Conservation (phyloP, 2,797 vertebrate genomes). For the Myotis findleyi region DNA sequence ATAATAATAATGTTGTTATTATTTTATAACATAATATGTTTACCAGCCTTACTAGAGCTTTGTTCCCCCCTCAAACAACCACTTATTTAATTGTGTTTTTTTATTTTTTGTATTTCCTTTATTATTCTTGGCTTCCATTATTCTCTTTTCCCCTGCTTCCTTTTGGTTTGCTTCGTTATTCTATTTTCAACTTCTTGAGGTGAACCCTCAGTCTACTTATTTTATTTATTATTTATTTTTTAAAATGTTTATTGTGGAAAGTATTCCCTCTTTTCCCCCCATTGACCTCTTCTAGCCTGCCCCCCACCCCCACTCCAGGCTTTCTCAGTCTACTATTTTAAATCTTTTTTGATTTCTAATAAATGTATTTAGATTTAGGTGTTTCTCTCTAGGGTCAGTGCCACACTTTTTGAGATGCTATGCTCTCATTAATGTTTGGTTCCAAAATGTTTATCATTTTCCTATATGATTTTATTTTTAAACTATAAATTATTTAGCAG, state of each 20-base stretch:
- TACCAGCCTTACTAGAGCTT: background rate
- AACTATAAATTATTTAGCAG: background rate
- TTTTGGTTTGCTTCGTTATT: constrained; percentile 2
- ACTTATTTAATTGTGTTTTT: constrained; percentile 6
- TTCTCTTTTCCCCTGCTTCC: background rate
- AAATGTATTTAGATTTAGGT: background rate
- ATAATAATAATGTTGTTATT: background rate
- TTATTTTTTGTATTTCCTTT: background rate
- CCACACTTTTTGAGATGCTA: background rate
- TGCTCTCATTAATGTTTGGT: background rate
- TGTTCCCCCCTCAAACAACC: background rate
- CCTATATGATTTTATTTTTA: constrained; percentile 6
- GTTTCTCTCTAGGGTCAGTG: background rate
- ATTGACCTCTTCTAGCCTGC: no score
- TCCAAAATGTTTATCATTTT: background rate
- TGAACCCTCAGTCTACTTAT: background rate
- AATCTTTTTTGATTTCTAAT: constrained; percentile 47
- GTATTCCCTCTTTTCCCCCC: no score
- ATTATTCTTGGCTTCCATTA: background rate
- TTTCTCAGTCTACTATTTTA: background rate
- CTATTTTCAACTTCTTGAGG: constrained; percentile 46
- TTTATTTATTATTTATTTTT: background rate
- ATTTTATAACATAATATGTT: background rate
- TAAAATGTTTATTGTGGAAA: no score
- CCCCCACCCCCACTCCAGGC: no score